Evolutionary conservation across 2,113 vertebrate genomes (phyloP).

Genomic region (Rhynchomys soricoides): DNA sequence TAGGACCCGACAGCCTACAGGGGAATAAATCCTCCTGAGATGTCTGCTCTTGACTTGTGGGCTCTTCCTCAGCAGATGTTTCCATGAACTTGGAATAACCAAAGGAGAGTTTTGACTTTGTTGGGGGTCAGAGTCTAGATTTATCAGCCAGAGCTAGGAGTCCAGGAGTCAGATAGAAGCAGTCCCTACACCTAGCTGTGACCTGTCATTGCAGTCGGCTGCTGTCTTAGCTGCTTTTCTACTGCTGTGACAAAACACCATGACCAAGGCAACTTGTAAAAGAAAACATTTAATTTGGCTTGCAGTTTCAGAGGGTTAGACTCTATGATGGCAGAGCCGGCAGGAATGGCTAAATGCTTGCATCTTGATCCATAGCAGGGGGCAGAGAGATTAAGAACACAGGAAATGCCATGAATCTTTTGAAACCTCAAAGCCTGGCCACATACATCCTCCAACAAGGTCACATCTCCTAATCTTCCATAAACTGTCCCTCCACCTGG

Average conservation of each 20-base stretch:
- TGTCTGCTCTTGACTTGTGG: not conserved
- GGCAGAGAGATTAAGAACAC: not conserved
- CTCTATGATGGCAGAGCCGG: not conserved
- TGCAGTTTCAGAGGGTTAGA: not conserved
- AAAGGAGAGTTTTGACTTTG: not conserved
- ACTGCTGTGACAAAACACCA: not conserved
- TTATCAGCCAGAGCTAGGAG: not conserved
- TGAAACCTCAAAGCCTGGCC: not conserved
- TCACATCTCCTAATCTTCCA: not conserved
- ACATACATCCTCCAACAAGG: not conserved
- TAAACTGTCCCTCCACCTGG: not conserved
- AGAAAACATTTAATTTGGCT: not conserved
- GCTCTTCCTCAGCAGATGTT: not conserved
- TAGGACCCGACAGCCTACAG: not conserved
- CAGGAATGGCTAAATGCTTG: not conserved
- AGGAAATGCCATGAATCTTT: not conserved
- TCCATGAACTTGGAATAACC: not conserved
- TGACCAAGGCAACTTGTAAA: not conserved
- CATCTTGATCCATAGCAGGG: not conserved
- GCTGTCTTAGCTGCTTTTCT: not conserved
- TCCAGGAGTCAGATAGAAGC: not conserved
- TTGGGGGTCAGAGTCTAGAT: conserved; percentile 24
- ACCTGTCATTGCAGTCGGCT: not conserved
- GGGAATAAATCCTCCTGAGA: not conserved
- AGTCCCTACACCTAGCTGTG: not conserved